Evolutionary conservation across 2,797 vertebrate species (phyloP).

Genomic region (Naso thynnoides): DNA sequence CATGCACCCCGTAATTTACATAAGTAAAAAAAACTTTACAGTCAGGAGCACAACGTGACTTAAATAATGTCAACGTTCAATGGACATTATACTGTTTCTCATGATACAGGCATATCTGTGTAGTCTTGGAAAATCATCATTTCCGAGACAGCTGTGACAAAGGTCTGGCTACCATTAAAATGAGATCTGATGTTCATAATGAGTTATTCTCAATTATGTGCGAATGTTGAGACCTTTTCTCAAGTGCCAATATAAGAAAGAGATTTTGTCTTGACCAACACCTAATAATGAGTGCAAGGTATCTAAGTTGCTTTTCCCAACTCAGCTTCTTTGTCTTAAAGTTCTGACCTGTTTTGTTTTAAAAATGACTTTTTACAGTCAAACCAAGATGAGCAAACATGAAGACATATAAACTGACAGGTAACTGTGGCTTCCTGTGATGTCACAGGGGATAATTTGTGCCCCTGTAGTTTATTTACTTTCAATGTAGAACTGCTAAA

Average conservation of each 20-base stretch:
- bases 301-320: background rate
- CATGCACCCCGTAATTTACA: background rate
- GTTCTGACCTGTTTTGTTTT: too few species aligned
- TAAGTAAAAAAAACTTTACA: background rate
- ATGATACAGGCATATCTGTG: background rate
- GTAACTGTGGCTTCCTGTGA: too few species aligned
- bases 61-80: background rate
- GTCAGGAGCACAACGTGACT: constrained; percentile 8
- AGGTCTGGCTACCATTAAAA: background rate
- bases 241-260: background rate
- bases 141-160: background rate
- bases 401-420: too few species aligned
- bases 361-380: too few species aligned
- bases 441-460: too few species aligned
- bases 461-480: too few species aligned
- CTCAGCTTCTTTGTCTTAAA: too few species aligned
- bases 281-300: background rate
- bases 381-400: too few species aligned
- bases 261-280: background rate
- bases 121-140: background rate
- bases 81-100: background rate
- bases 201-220: too few species aligned
- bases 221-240: background rate
- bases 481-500: too few species aligned
- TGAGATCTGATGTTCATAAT: background rate